Evolutionary conservation across 2,113 vertebrate genomes (phyloP).

Genomic region (Morone chrysops): DNA sequence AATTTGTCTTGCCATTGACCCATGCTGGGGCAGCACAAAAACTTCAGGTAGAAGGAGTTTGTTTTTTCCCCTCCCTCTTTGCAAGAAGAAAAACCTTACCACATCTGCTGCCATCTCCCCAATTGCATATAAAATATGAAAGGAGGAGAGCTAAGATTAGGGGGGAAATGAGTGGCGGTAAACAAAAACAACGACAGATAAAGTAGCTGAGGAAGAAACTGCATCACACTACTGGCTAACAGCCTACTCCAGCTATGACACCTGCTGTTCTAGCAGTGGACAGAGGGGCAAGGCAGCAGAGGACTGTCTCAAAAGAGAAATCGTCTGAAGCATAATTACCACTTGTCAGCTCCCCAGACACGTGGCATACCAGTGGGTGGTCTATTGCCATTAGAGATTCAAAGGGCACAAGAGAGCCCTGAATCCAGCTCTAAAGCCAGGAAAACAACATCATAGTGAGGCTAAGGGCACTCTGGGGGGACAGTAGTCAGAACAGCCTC

Average conservation of each 20-base stretch:
- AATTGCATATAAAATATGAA: constrained; percentile 39
- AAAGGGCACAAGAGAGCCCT: constrained; percentile 70
- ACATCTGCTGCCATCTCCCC: constrained; percentile 22
- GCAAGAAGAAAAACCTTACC: constrained; percentile 10
- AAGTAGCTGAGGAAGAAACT: constrained; percentile 29
- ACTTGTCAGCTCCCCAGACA: constrained; percentile 69
- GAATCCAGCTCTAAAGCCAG: constrained; percentile 60
- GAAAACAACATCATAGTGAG: constrained; percentile 71
- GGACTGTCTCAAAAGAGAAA: constrained; percentile 62
- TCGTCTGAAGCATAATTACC: constrained; percentile 71
- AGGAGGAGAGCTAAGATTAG: constrained; percentile 11
- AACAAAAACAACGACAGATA: background rate
- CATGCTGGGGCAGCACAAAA: constrained; percentile 40
- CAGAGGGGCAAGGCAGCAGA: constrained; percentile 42
- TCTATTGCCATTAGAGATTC: constrained; percentile 71
- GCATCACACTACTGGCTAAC: constrained; percentile 35
- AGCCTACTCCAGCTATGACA: constrained; percentile 38
- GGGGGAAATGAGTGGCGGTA: background rate
- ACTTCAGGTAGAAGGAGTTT: constrained; percentile 28
- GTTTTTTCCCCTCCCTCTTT: background rate
- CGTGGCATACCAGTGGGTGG: constrained; percentile 66
- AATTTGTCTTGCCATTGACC: constrained; percentile 69
- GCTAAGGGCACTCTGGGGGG: constrained; percentile 70
- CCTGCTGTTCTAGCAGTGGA: constrained; percentile 67
- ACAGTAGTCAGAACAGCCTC: constrained; percentile 51